Conservation (phyloP, 1,140 invertebrate genomes). For the Potamilus streckersoni region DNA sequence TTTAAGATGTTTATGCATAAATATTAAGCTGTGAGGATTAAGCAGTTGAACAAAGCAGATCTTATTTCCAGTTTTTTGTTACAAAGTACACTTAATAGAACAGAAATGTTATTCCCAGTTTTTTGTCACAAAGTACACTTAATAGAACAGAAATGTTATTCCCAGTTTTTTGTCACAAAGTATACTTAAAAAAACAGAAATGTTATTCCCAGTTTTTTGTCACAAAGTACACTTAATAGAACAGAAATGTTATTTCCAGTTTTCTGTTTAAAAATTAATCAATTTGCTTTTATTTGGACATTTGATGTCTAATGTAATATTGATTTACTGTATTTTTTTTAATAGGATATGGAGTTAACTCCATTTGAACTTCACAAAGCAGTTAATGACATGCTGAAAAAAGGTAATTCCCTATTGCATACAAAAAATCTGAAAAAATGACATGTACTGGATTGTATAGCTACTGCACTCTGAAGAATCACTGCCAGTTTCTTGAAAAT, state of each 20-base stretch:
- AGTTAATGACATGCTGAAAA: constrained; percentile 87
- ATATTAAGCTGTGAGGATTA: not conserved
- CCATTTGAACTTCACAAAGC: constrained; percentile 92
- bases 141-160: not conserved
- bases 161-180: not conserved
- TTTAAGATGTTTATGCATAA: too few species aligned
- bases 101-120: too few species aligned
- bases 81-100: not conserved
- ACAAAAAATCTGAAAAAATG: too few species aligned
- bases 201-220: not conserved
- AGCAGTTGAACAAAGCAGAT: not conserved
- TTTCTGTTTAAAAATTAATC: not conserved
- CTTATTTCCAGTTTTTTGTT: not conserved
- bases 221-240: not conserved
- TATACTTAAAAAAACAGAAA: not conserved
- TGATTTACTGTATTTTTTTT: constrained; percentile 5
- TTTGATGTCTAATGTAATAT: not conserved
- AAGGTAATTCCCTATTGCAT: constrained; percentile 73
- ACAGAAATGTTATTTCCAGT: not conserved
- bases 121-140: not conserved
- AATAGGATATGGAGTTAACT: constrained; percentile 84
- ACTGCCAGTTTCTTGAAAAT: too few species aligned
- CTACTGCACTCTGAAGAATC: too few species aligned
- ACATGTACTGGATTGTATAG: too few species aligned
- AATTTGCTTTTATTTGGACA: too few species aligned